Evolutionary conservation across 1,140 invertebrate species (phyloP).

Genomic region (Drosophila pallidifrons): DNA sequence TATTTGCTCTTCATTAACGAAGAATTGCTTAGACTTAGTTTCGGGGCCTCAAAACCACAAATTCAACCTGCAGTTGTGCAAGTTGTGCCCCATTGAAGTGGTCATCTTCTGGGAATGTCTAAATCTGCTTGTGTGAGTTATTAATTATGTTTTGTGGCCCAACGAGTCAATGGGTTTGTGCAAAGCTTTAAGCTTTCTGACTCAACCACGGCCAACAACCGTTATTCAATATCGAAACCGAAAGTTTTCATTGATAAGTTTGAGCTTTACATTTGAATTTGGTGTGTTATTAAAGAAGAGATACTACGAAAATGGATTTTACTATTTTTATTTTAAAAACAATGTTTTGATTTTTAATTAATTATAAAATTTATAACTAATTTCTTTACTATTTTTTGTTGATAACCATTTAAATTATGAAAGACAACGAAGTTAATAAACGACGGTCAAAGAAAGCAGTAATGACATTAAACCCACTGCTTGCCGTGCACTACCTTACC

Average conservation of each 20-base stretch:
- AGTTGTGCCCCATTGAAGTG: conserved; percentile 8
- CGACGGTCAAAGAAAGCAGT: conserved; percentile 4
- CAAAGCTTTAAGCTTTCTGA: conserved; percentile 25
- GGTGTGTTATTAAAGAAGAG: background rate
- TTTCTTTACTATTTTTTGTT: background rate
- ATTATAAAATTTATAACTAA: no score
- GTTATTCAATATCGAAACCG: conserved; percentile 48
- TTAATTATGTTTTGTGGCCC: conserved; percentile 1
- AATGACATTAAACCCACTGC: background rate
- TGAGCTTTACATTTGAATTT: conserved; percentile 23
- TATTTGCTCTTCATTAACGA: conserved; percentile 47
- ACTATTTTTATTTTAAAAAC: background rate
- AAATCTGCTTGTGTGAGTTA: background rate
- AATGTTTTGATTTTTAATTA: no score
- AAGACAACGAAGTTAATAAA: conserved; percentile 18
- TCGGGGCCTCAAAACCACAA: conserved; percentile 31
- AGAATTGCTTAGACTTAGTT: background rate
- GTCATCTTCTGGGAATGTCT: conserved; percentile 16
- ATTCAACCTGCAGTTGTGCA: conserved; percentile 32
- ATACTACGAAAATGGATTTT: no score
- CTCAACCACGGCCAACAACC: conserved; percentile 8
- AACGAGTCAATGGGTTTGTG: background rate
- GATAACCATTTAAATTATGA: background rate
- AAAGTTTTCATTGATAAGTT: conserved; percentile 4
- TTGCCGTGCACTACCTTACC: background rate